Evolutionary conservation across 2,113 vertebrate genomes (phyloP), one percentile per base, ranked within the genome.

Genomic region (Megalops atlanticus): DNA sequence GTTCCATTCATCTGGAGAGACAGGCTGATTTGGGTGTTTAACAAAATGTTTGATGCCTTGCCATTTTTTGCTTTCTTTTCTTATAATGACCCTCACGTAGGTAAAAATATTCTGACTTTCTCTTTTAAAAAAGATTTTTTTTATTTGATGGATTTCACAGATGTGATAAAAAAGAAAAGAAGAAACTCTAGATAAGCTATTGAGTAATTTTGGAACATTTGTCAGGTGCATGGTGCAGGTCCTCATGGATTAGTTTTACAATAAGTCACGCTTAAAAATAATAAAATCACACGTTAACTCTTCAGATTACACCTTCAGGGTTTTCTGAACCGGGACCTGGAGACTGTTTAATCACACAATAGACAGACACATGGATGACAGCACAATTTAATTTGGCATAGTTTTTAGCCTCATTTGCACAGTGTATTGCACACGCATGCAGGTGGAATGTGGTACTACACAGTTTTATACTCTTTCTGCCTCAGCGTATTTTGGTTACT

Each of bases 1-100:
- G 81, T 90, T 90, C 82, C 77, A 82, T 89, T 92, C 85, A 82
- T 71, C 84, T 84, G 90, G 89, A 92, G 89, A 89, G 89, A 86
- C 85, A 76, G 84, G 58, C 85, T 90, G 83, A 88, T 54, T 84
- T 82, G 78, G 79, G 86, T 76, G 85, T 83, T 82, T 84, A 88
- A 87, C 83, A 87, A 80, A 86, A 76, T 64, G 80, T 89, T 83
- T 85, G 84, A 89, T 84, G 82, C 82, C 86, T 89, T 80, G 82
- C 88, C 85, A 86, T 86, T 86, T 87, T 81, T 79, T 15, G 47
- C 24, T 45, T 15, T 64, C 40, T 70, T 77, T 49, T 78, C 75
- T 74, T n/a, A n/a, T 69, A 76, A 40, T 18, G 33, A 40, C 80
- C 33, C 70, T 54, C 77, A 76, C 64, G 40, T 58, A 83, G 84